These are phyloP conservation scores for Coptodon bakossiorum DNA, from an alignment of 2,113 vertebrate genomes.

Conservation along the genomic window DNA sequence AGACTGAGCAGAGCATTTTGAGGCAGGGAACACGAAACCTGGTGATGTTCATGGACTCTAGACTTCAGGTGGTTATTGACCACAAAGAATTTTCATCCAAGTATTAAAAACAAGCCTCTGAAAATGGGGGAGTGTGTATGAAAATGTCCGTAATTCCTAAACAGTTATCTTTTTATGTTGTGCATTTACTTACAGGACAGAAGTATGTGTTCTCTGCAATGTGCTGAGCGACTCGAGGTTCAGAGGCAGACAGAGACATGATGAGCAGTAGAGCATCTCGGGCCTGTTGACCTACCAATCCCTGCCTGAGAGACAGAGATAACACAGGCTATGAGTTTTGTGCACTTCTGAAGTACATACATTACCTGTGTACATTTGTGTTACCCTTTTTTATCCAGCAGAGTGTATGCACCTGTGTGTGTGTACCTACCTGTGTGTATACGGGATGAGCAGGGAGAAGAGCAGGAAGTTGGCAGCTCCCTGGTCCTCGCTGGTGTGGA, in stretches of 20 bases:
- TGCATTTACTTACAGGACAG: slow-evolving; percentile 82
- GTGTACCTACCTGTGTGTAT: slow-evolving; percentile 79
- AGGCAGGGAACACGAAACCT: fast-evolving
- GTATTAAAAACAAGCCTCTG: not conserved
- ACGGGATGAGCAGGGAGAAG: slow-evolving; percentile 92
- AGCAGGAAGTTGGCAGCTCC: slow-evolving; percentile 95
- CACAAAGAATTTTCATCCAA: not conserved
- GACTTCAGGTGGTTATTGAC: too few relatives aligned
- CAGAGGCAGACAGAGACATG: slow-evolving; percentile 87
- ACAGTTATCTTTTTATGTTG: not conserved
- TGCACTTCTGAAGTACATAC: not conserved
- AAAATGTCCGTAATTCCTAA: not conserved
- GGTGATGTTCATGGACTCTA: not conserved
- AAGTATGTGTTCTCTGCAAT: slow-evolving; percentile 93
- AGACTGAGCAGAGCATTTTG: not conserved
- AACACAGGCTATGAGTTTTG: not conserved
- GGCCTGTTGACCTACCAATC: slow-evolving; percentile 84
- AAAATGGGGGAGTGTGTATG: fast-evolving
- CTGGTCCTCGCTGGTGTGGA: slow-evolving; percentile 93
- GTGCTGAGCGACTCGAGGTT: slow-evolving; percentile 82
- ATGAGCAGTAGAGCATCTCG: slow-evolving; percentile 89
- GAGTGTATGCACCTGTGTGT: not conserved
- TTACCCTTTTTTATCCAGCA: not conserved
- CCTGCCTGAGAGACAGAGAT: slow-evolving; percentile 72
- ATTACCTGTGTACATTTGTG: not conserved